Evolutionary conservation across 2,888 invertebrate genomes (phyloP).

Genomic region (Conomelus anceps): DNA sequence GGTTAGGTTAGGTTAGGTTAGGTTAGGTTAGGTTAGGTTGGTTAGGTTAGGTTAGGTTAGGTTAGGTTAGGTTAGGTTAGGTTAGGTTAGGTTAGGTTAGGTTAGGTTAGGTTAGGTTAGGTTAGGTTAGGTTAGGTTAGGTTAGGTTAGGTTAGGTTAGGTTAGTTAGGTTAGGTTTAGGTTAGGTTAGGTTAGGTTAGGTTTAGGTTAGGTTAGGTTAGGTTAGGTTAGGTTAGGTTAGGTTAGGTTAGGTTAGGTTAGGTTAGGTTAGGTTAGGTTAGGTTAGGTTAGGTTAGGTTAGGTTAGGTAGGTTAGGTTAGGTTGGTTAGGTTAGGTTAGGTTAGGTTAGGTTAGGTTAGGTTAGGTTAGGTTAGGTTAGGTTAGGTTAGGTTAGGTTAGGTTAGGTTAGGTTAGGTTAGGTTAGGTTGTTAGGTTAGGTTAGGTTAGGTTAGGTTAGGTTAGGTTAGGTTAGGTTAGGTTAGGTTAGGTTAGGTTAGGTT

Average conservation of each 20-base stretch:
- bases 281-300: slow-evolving; percentile 29
- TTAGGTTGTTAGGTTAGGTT: too few relatives aligned
- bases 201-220: slow-evolving; percentile 25
- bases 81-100: slow-evolving; percentile 21
- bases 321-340: too few relatives aligned
- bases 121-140: slow-evolving; percentile 26
- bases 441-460: neutral
- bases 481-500: slow-evolving; percentile 26
- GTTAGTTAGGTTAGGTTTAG: slow-evolving; percentile 25
- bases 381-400: slow-evolving; percentile 23
- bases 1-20: slow-evolving; percentile 21
- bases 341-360: neutral
- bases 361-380: slow-evolving; percentile 16
- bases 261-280: slow-evolving; percentile 24
- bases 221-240: slow-evolving; percentile 23
- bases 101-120: slow-evolving; percentile 26
- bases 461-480: slow-evolving; percentile 8
- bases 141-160: slow-evolving; percentile 27
- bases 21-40: slow-evolving; percentile 28
- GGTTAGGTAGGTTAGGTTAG: too few relatives aligned
- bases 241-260: slow-evolving; percentile 16
- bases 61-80: slow-evolving; percentile 16
- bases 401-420: slow-evolving; percentile 14
- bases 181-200: too few relatives aligned
- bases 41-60: slow-evolving; percentile 21